A percentile compares a stretch with the other conserved stretches of the same genome.
Evolutionary conservation across 2,888 invertebrate genomes (phyloP).

Genomic region (Limnephilus auricula): DNA sequence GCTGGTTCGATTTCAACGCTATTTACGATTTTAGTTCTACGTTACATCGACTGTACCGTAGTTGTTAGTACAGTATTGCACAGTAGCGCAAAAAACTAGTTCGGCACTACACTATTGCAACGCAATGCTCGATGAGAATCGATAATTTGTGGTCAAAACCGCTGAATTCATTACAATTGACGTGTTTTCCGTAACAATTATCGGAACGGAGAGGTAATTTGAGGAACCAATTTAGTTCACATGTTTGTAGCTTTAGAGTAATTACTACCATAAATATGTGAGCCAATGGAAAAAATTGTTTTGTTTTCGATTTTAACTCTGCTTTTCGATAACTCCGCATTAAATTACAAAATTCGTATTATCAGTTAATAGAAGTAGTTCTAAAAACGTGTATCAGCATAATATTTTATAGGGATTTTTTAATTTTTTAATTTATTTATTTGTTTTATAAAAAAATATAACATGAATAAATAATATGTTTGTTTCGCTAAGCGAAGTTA

Average conservation of each 20-base stretch:
- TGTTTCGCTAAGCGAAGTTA: too few relatives aligned
- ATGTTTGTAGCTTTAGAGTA: not conserved
- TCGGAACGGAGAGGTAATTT: not conserved
- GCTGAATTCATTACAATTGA: slow-evolving; percentile 20
- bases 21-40: not conserved
- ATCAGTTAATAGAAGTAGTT: too few relatives aligned
- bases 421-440: too few relatives aligned
- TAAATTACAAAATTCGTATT: too few relatives aligned
- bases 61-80: not conserved
- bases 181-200: not conserved
- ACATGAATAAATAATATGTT: too few relatives aligned
- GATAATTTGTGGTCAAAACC: not conserved
- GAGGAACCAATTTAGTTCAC: not conserved
- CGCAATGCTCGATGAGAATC: not conserved
- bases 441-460: not conserved
- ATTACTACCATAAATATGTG: not conserved
- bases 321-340: too few relatives aligned
- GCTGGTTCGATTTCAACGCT: not conserved
- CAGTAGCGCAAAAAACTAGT: not conserved
- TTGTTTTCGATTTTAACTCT: too few relatives aligned
- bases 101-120: not conserved
- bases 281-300: not conserved
- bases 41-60: not conserved
- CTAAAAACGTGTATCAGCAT: too few relatives aligned
- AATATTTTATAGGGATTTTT: too few relatives aligned